Evolutionary conservation across 2,113 vertebrate genomes (phyloP), one percentile per base, ranked within the genome.

Genomic region (Morone chrysops): DNA sequence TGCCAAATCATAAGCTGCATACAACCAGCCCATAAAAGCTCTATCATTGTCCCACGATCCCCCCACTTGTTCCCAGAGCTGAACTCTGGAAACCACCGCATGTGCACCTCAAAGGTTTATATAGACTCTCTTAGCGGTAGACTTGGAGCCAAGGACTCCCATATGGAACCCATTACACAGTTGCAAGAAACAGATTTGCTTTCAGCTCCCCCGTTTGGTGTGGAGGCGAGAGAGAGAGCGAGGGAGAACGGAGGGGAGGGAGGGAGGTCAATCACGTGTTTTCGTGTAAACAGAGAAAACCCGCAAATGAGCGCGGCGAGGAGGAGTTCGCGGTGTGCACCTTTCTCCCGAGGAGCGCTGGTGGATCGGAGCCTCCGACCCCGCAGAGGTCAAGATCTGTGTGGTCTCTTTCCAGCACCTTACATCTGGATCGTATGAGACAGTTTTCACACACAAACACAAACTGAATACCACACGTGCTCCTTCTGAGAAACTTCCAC

Each of bases 131-230:
- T 67, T 48, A 11, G 73, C 6, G 62, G 76, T 71, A 25, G 76
- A 79, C 62, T 70, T 8, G 43, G 63, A 87, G 81, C 41, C 22
- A 40, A 65, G 69, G 57, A 57, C 53, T 8, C 38, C n/a, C 90
- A 90, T 78, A 70, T 89, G 87, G 87, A 82, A 82, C 45, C 66
- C 41, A 82, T 92, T 86, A 87, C 84, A 88, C 80, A 89, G 85
- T 86, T 84, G 90, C 84, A 87, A 88, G 78, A 90, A 84, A 87
- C 82, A 83, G 82, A 87, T 89, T 90, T 87, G 66, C 84, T 89
- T 90, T 87, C 86, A 78, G 76, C 80, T 83, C 80, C 45, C n/a
- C n/a, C 43, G 45, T 83, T 48, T 74, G 70, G 73, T 78, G 70
- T 61, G 78, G 78, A 80, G 72, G 71, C 40, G 16, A 82, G 31